phyloP scores from a whole-genome alignment of 2,113 vertebrate genomes.

The Micronisus gabar region DNA sequence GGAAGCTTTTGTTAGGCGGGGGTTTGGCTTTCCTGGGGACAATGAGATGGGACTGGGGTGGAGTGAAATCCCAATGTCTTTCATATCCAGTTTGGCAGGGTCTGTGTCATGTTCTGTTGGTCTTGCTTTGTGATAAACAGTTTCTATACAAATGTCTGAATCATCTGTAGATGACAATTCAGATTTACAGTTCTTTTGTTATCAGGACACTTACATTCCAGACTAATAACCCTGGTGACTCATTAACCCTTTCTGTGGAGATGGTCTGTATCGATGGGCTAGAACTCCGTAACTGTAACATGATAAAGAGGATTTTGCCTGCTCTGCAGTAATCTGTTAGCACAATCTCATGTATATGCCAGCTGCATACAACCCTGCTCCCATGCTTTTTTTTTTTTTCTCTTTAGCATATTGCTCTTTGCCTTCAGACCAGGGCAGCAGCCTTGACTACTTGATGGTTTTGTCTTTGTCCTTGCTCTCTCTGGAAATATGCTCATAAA shows the following conservation, averaged over 20 bases:
- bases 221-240: constrained; percentile 4
- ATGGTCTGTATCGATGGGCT: neutral
- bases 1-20: neutral
- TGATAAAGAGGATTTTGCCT: neutral
- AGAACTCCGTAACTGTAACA: neutral
- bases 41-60: neutral
- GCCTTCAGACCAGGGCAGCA: neutral
- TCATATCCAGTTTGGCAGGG: constrained; percentile 44
- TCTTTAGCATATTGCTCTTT: neutral
- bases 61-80: neutral
- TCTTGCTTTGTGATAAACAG: constrained; percentile 25
- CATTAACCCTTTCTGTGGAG: constrained; percentile 26
- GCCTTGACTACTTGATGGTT: neutral
- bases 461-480: neutral
- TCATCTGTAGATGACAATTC: constrained; percentile 47
- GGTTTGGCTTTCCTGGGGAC: neutral
- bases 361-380: neutral
- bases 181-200: constrained; percentile 52
- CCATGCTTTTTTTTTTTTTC: neutral
- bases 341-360: neutral
- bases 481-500: neutral
- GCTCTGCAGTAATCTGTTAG: neutral
- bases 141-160: constrained; percentile 37
- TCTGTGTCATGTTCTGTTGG: constrained; percentile 38
- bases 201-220: constrained; percentile 20